Conservation (phyloP, 1,140 invertebrate genomes). For the Plutomurus gul region DNA sequence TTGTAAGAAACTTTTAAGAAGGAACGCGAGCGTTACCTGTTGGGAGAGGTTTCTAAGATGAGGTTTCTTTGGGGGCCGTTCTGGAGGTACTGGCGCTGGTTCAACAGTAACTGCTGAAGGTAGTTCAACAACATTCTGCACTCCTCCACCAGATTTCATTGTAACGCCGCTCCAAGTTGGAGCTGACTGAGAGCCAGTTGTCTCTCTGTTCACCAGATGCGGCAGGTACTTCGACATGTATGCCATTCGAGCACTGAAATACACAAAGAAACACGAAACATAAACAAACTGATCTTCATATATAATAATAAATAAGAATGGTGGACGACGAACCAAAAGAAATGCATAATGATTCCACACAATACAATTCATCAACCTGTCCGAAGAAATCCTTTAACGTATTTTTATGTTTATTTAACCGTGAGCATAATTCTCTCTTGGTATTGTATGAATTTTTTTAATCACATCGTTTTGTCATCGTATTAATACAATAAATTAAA, state of each 20-base stretch:
- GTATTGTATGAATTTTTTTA: too few species aligned
- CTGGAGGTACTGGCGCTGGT: slow-evolving; percentile 60
- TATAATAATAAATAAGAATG: neutral
- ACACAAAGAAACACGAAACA: slow-evolving; percentile 13
- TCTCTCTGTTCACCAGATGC: slow-evolving; percentile 43
- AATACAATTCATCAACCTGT: neutral
- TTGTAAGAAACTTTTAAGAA: neutral
- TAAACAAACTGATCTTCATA: neutral
- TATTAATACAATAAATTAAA: too few species aligned
- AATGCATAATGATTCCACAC: neutral
- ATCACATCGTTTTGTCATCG: too few species aligned
- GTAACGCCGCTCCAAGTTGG: slow-evolving; percentile 28
- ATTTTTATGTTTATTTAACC: too few species aligned
- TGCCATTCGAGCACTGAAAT: slow-evolving; percentile 48
- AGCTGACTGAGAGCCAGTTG: slow-evolving; percentile 20
- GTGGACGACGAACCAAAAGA: neutral
- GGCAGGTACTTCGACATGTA: slow-evolving; percentile 52
- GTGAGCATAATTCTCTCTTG: too few species aligned
- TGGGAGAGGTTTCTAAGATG: slow-evolving; percentile 62
- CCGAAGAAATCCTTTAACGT: too few species aligned
- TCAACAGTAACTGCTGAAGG: slow-evolving; percentile 18
- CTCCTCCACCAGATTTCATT: slow-evolving; percentile 48
- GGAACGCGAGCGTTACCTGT: slow-evolving; percentile 32
- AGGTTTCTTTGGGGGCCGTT: slow-evolving; percentile 74
- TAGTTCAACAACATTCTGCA: neutral